Base-by-base conservation (phyloP, 64 coral and sea anemone genomes). In the Montipora cactus region DNA sequence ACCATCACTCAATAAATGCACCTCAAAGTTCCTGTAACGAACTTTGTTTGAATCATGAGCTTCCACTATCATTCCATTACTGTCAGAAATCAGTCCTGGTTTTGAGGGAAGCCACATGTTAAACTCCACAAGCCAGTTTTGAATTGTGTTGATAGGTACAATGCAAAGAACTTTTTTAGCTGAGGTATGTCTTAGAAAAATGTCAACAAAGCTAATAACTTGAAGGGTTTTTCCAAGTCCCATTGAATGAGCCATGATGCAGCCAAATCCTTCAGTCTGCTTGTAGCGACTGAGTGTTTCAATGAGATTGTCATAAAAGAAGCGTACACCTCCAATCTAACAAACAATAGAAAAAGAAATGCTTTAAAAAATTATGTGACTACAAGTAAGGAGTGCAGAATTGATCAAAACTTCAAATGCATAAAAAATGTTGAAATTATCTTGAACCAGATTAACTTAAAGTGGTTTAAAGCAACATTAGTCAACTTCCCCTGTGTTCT, bases 131-230 rank as follows among this genome's bases (percentile, higher is more conserved):
- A 92, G 78, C 98, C 98, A 99, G 90, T 99, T 99, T 78, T 96
- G 95, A 61, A 99, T 96, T 9, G 98, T 99, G 47, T 99, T 99
- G 58, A 99, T 99, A 10, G 98, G 98, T 6, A 99, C 98, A 80
- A 99, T 87, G 89, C 95, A 96, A 0, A 99, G 77, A 45, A 99
- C 95, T 81, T 94, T 94, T 19, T 66, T 99, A 19, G 84, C 98
- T 89, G 59, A 72, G 1, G 98, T 99, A 61, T 94, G 75, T 12
- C 73, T 79, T 28, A 99, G 80, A 81, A 96, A 96, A 68, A 94
- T 91, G 79, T 99, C 98, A 77, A 95, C 72, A 84, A 99, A 99
- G 55, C 92, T 87, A 79, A 90, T 87, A 6, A 99, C 64, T 93
- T 99, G 95, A 55, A 99, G 90, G 14, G 98, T 99, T 83, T 99